Evolutionary conservation across 2,113 vertebrate species (phyloP).

Genomic region (Syngnathus scovelli): DNA sequence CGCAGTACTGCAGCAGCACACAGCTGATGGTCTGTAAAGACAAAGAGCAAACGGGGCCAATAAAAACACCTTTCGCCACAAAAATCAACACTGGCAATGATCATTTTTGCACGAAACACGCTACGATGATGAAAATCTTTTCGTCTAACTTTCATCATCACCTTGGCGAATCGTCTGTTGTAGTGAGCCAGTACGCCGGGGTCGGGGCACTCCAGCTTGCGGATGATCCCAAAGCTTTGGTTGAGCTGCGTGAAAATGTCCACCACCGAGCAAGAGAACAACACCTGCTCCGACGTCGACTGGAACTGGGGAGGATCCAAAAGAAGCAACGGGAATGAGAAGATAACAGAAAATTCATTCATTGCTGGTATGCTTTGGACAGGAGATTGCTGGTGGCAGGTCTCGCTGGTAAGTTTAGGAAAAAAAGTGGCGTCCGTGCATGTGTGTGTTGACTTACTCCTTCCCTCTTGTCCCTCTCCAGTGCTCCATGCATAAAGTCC

Average conservation of each 20-base stretch:
- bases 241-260: constrained; percentile 98
- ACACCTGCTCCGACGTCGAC: constrained; percentile 91
- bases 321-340: neutral
- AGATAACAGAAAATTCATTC: neutral
- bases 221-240: constrained; percentile 97
- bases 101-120: no score
- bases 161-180: constrained; percentile 90
- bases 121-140: no score
- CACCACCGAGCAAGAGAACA: constrained; percentile 97
- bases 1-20: constrained; percentile 89
- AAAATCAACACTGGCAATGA: neutral
- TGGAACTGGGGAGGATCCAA: constrained; percentile 77
- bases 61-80: neutral
- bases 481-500: constrained; percentile 90
- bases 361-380: no score
- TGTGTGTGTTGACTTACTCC: constrained; percentile 67
- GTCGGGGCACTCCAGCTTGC: constrained; percentile 92
- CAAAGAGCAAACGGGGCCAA: neutral
- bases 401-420: neutral
- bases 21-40: constrained; percentile 85
- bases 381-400: neutral
- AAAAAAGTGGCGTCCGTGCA: neutral
- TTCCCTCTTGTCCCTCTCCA: constrained; percentile 96
- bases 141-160: constrained; percentile 38
- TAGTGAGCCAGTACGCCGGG: constrained; percentile 83